A percentile compares a stretch with the other conserved stretches of the same genome.
Conservation (phyloP, 2,113 vertebrate species). For the Notiomystis cincta region DNA sequence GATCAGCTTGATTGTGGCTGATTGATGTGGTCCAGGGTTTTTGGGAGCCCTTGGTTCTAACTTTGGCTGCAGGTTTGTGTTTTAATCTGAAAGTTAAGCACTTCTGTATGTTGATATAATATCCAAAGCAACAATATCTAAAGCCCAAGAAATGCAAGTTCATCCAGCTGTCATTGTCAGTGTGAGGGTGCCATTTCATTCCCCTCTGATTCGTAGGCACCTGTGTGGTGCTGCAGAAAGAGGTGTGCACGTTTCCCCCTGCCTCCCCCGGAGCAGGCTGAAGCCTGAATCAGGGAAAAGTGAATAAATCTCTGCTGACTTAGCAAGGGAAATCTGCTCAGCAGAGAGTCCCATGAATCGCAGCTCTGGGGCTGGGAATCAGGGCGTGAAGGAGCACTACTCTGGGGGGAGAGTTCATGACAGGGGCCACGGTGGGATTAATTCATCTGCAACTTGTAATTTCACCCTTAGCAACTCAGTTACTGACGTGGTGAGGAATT, state of each 20-base stretch:
- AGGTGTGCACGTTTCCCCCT: not conserved
- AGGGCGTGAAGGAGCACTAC: not conserved
- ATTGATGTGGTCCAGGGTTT: not conserved
- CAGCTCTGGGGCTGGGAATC: not conserved
- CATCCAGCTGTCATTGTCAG: not conserved
- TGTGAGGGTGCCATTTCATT: accelerated
- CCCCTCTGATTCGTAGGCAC: accelerated
- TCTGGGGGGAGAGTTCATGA: not conserved
- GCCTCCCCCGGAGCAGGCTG: not conserved
- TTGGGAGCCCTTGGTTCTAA: not conserved
- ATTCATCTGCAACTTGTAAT: not conserved
- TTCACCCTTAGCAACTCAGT: not conserved
- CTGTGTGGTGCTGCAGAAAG: not conserved
- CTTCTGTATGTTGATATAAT: not conserved
- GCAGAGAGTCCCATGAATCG: not conserved
- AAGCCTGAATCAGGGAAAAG: not conserved
- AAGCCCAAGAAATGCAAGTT: not conserved
- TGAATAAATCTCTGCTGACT: not conserved
- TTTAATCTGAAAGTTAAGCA: not conserved
- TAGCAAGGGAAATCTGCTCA: not conserved
- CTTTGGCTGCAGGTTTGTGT: not conserved
- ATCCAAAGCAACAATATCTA: accelerated
- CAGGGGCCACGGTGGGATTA: not conserved
- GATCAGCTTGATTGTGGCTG: not conserved
- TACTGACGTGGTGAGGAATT: not conserved